Percentiles rank a stretch among this genome's conserved stretches.
phyloP scores from a whole-genome alignment of 2,888 invertebrate species.

The Eledone cirrhosa region DNA sequence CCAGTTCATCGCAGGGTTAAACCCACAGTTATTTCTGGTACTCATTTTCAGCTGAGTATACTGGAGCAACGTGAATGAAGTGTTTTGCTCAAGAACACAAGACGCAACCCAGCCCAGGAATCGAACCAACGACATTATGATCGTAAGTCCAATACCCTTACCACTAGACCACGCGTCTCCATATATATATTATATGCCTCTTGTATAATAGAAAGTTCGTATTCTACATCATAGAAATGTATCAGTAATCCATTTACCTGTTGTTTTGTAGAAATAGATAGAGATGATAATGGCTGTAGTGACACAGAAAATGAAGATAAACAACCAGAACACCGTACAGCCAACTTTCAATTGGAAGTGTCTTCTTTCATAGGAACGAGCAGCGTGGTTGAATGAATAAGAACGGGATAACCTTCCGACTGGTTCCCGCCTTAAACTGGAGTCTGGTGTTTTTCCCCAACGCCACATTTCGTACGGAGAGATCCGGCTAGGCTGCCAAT shows the following conservation, averaged over 20 bases:
- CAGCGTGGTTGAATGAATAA: neutral
- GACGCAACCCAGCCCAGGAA: no score
- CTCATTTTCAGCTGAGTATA: no score
- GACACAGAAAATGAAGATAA: neutral
- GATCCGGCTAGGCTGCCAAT: conserved; percentile 10
- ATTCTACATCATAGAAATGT: no score
- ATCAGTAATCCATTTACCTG: neutral
- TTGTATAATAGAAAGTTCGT: no score
- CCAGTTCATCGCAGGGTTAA: no score
- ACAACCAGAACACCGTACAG: conserved; percentile 17
- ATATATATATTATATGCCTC: no score
- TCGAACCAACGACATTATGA: no score
- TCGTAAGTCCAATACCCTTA: no score
- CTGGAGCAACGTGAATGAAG: no score
- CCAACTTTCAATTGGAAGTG: neutral
- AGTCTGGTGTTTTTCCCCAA: neutral
- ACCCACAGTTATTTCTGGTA: no score
- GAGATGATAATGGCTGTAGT: conserved; percentile 10
- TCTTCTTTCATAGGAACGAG: neutral
- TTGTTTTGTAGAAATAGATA: conserved; percentile 17
- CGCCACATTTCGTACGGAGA: conserved; percentile 23
- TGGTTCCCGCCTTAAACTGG: neutral
- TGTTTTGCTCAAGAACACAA: no score
- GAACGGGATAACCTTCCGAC: neutral
- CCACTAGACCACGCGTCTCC: no score